phyloP scores from a whole-genome alignment of 2,797 vertebrate genomes.

The Ptychobarbus kaznakovi region DNA sequence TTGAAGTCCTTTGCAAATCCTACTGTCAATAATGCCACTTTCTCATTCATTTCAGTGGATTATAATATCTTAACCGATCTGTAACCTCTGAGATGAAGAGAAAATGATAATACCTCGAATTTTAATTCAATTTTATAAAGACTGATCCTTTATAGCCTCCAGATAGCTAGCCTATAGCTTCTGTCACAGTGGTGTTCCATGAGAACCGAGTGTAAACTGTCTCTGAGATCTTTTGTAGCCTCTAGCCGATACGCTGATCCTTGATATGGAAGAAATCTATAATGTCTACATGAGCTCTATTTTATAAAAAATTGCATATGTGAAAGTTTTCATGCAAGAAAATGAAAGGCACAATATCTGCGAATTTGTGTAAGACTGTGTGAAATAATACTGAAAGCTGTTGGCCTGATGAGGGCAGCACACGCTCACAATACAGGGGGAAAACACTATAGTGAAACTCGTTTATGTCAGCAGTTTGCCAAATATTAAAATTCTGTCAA shows the following conservation, averaged over 20 bases:
- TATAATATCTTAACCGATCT: not conserved
- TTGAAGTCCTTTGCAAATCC: not conserved
- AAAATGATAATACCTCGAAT: not conserved
- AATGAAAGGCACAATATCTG: not conserved
- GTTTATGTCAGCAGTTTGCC: not conserved
- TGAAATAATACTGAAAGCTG: not conserved
- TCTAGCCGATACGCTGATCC: not conserved
- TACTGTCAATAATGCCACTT: not conserved
- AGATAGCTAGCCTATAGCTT: not conserved
- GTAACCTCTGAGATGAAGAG: not conserved
- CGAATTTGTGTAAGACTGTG: not conserved
- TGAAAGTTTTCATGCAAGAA: not conserved
- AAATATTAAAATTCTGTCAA: not conserved
- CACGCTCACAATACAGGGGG: not conserved
- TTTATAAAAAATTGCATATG: not conserved
- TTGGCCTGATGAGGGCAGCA: slow-evolving; percentile 46
- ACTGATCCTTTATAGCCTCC: not conserved
- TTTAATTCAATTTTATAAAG: not conserved
- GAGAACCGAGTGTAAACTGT: not conserved
- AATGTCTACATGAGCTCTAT: not conserved
- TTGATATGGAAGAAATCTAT: not conserved
- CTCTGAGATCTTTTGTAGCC: not conserved
- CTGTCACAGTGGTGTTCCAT: not conserved
- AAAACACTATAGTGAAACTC: no score
- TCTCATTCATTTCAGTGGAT: not conserved